Base-by-base conservation (phyloP, 37 sponge, comb jelly and placozoan genomes). In the Petrosia ficiformis region DNA sequence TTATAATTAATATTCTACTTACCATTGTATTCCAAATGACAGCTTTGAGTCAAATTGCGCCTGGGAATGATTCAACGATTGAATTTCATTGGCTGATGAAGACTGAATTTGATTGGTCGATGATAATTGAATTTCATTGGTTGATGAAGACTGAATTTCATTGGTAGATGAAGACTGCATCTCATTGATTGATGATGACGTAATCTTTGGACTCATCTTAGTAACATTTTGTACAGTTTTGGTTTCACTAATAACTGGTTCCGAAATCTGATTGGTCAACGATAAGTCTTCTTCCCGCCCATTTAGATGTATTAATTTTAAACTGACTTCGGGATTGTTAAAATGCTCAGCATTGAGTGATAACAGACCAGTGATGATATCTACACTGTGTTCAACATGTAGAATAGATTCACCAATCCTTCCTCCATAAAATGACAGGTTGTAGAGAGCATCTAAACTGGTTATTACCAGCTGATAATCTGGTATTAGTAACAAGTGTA, bases 371-470 rank as follows among this genome's bases (percentile, higher is more conserved):
- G 61, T 25, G 10, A 80, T 44, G 16, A 72, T 26, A 0, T 71
- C 35, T 11, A 80, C 64, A 63, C 56, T 64, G 16, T 57, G 33
- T 16, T 39, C 39, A 11, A 63, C 74, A n/a, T 16, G n/a, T 29
- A 61, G 39, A 1, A 82, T 30, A 8, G 1, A 44, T 31, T 43
- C 58, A 19, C 67, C 68, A 14, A 82, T 39, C n/a, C 67, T 67
- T 33, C 44, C 35, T 6, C 74, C 68, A 42, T 29, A 72, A 39
- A 67, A 16, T 5, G 86, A 63, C 59, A 86, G 76, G 56, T 44
- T 68, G 72, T 86, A 86, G 48, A 86, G 80, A 22, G 80, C 1
- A 32, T 86, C 81, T 39, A 86, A 56, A 30, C 52, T 39, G 2
- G 57, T 37, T 3, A 80, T 36, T 25, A 75, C 39, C 57, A 86